Base-by-base conservation (phyloP, 2,888 invertebrate genomes). In the Pandemis corylana region DNA sequence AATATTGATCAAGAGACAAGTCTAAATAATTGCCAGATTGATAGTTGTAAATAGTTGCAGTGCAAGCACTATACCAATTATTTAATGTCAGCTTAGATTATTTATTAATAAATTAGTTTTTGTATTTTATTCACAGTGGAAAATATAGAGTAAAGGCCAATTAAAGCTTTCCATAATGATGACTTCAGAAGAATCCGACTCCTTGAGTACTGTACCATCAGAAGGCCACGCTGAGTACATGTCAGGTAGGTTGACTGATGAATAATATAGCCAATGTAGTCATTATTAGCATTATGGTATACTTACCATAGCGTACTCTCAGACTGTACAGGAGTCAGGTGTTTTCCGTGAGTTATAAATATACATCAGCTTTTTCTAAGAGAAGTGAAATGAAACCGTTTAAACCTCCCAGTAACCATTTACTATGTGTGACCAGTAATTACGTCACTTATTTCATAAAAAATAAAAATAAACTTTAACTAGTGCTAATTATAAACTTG, bases 131-230 rank as follows among this genome's bases (percentile, higher is more conserved):
- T 56, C 9, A 2, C 53, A 56, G 53, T 20, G 15, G 53, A 51
- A 13, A 51, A 51, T 5, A 56, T 68, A 28, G n/a, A 63, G 53
- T 49, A 77, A 72, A 74, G 71, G 10, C 72, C 75, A 77, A 77
- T 79, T 77, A 78, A 56, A 79, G 79, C 78, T 76, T 78, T 77
- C 74, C 77, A 85, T 80, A 78, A 93, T 90, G 90, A 92, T 92
- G 85, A 89, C 85, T 68, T 88, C 93, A 36, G 94, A 93, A 76
- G 93, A 93, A 80, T 85, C 91, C 1, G 93, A 93, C 79, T 89
- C 90, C 2, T 76, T 90, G 77, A 91, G 87, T 83, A 89, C 88
- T 1, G 84, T 90, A n/a, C 89, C 89, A 59, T 90, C 91, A 7
- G 93, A 94, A 49, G 88, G 88, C 56, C 90, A 91, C 68, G 84